Conservation (phyloP, 2,797 vertebrate genomes). For the Catostomus latipinnis region DNA sequence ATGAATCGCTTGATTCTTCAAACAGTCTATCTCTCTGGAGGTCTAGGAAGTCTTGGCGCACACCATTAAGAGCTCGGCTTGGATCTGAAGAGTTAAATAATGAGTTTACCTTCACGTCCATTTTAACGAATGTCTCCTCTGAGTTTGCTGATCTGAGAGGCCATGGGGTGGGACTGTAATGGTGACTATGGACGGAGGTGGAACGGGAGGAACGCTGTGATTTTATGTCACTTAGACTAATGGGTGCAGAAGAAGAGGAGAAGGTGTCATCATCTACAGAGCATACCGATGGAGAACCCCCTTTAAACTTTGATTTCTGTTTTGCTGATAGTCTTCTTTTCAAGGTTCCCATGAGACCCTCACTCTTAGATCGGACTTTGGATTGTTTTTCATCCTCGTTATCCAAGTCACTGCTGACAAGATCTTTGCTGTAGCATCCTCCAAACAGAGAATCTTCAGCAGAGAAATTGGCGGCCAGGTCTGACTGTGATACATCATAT, state of each 20-base stretch:
- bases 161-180: conserved; percentile 89
- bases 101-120: conserved; percentile 83
- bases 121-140: conserved; percentile 85
- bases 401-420: conserved; percentile 77
- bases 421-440: conserved; percentile 85
- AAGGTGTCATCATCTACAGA: conserved; percentile 84
- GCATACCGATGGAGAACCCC: conserved; percentile 75
- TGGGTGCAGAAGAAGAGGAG: conserved; percentile 85
- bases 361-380: conserved; percentile 84
- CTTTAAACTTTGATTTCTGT: conserved; percentile 86
- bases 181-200: conserved; percentile 83
- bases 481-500: conserved; percentile 80
- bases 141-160: conserved; percentile 83
- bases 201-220: conserved; percentile 82
- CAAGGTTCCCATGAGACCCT: conserved; percentile 87
- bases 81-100: conserved; percentile 82
- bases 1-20: conserved; percentile 82
- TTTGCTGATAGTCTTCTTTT: conserved; percentile 86
- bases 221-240: conserved; percentile 82
- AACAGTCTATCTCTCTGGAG: conserved; percentile 88
- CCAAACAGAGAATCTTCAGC: conserved; percentile 85
- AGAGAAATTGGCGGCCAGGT: conserved; percentile 78
- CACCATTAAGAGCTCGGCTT: conserved; percentile 79
- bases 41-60: conserved; percentile 90
- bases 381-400: conserved; percentile 80